Percentiles rank a stretch among this genome's conserved stretches.
These are phyloP conservation scores for Hydroisotoma schaefferi DNA, from an alignment of 2,888 invertebrate genomes.

Conservation along the genomic window DNA sequence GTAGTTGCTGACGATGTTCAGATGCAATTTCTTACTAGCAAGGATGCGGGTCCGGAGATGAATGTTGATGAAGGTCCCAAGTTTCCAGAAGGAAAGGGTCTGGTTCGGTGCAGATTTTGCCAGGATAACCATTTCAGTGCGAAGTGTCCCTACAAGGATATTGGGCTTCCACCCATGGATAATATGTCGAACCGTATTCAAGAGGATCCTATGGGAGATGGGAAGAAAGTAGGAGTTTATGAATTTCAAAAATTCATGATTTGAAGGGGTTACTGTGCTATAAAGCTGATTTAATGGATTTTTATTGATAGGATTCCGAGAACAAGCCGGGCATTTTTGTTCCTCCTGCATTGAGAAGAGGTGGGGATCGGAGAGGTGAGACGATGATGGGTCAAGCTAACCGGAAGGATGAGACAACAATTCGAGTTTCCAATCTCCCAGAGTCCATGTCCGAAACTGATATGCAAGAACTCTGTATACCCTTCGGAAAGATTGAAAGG, in stretches of 20 bases:
- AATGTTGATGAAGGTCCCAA: conserved; percentile 81
- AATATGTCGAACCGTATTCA: not conserved
- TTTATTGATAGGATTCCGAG: conserved; percentile 40
- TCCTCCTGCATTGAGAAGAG: conserved; percentile 71
- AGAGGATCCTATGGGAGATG: conserved; percentile 4
- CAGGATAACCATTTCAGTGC: conserved; percentile 98
- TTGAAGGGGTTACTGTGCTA: not conserved
- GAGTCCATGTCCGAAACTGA: conserved; percentile 91
- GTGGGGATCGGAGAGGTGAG: conserved; percentile 67
- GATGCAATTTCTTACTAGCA: conserved; percentile 70
- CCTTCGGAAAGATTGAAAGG: conserved; percentile 88
- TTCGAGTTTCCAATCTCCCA: conserved; percentile 94
- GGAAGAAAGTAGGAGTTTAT: conserved; percentile 4
- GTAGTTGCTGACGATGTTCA: conserved; percentile 92
- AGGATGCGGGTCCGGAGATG: conserved; percentile 73
- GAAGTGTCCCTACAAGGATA: conserved; percentile 96
- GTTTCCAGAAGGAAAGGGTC: conserved; percentile 69
- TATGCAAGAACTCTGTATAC: conserved; percentile 90
- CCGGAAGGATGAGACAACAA: conserved; percentile 82
- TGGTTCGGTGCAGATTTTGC: conserved; percentile 83
- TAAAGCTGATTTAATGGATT: not conserved
- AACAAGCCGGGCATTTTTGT: conserved; percentile 59
- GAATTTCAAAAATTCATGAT: not conserved
- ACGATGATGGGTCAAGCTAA: conserved; percentile 56
- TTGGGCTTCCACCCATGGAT: conserved; percentile 55